phyloP scores from a whole-genome alignment of 2,888 invertebrate genomes.

The Agrochola litura region DNA sequence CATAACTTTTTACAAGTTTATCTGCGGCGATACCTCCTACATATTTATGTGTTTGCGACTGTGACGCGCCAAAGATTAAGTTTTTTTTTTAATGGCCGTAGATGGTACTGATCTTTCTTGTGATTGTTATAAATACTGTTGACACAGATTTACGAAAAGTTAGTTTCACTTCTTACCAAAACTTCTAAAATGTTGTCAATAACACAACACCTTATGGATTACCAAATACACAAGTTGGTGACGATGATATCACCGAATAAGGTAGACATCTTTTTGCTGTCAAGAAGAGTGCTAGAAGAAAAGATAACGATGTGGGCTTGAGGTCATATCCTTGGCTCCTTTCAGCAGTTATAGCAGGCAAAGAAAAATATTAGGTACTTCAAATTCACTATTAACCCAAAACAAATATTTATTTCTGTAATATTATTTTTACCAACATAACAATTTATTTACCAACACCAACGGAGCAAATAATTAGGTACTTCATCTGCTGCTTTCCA shows the following conservation, averaged over 20 bases:
- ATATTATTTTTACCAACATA: too few relatives aligned
- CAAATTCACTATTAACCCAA: not conserved
- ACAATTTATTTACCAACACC: too few relatives aligned
- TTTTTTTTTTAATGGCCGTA: slow-evolving; percentile 39
- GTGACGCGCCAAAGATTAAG: slow-evolving; percentile 80
- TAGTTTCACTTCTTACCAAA: not conserved
- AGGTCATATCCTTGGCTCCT: not conserved
- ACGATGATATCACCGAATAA: too few relatives aligned
- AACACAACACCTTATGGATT: too few relatives aligned
- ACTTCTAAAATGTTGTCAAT: not conserved
- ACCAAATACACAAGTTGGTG: too few relatives aligned
- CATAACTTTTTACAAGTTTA: slow-evolving; percentile 91
- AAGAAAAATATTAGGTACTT: not conserved
- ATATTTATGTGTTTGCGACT: slow-evolving; percentile 90
- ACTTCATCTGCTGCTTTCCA: too few relatives aligned
- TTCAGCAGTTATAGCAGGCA: not conserved
- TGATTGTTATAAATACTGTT: not conserved
- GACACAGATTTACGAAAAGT: not conserved
- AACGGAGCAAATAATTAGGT: too few relatives aligned
- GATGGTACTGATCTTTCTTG: slow-evolving; percentile 21
- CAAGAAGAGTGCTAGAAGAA: too few relatives aligned
- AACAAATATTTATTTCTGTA: too few relatives aligned
- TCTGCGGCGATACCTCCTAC: slow-evolving; percentile 89
- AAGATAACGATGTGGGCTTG: not conserved
- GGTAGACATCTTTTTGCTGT: too few relatives aligned